phyloP scores from a whole-genome alignment of 1,140 invertebrate genomes.

The Belonocnema kinseyi region DNA sequence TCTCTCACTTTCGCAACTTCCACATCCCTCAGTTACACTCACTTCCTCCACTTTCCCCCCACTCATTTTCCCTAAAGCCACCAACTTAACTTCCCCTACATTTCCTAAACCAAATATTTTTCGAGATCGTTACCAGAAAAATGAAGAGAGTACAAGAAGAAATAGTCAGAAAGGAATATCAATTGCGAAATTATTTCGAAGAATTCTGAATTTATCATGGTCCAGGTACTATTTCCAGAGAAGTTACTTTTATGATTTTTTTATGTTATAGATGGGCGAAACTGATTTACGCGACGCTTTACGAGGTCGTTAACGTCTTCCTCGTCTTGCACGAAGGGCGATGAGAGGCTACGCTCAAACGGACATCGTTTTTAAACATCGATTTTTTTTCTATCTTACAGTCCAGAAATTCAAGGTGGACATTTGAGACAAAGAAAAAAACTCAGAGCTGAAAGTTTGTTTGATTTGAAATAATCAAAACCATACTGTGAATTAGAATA shows the following conservation, averaged over 20 bases:
- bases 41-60: too few species aligned
- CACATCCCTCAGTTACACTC: too few species aligned
- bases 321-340: slow-evolving; percentile 9
- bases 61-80: too few species aligned
- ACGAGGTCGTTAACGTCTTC: slow-evolving; percentile 37
- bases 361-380: slow-evolving; percentile 2
- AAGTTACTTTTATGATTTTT: slow-evolving; percentile 30
- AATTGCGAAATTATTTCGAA: slow-evolving; percentile 9
- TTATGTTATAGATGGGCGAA: slow-evolving; percentile 30
- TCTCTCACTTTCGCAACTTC: too few species aligned
- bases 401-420: too few species aligned
- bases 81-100: too few species aligned
- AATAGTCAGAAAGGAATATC: slow-evolving; percentile 3
- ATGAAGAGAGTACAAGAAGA: neutral
- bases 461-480: too few species aligned
- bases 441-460: too few species aligned
- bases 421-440: too few species aligned
- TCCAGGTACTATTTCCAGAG: slow-evolving; percentile 21
- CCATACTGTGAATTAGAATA: too few species aligned
- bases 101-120: too few species aligned
- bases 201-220: slow-evolving; percentile 33
- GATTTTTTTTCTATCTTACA: slow-evolving; percentile 2
- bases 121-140: too few species aligned
- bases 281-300: slow-evolving; percentile 39
- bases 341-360: slow-evolving; percentile 5